A percentile compares a stretch with the other conserved stretches of the same genome.
These are phyloP conservation scores for Sphaeridia pumilis DNA, from an alignment of 2,888 invertebrate genomes.

Conservation along the genomic window DNA sequence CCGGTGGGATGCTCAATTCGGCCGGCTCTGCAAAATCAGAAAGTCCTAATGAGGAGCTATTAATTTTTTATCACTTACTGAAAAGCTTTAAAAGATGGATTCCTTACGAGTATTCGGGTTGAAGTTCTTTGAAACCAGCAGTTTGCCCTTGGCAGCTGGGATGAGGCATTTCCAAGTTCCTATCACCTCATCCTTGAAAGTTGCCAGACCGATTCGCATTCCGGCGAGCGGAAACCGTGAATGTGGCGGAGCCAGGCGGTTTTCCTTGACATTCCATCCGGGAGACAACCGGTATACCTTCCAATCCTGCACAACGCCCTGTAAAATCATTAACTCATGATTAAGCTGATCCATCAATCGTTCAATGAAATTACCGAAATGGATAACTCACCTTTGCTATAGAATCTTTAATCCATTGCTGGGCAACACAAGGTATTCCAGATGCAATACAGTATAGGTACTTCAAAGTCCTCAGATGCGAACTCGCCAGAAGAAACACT, in stretches of 20 bases:
- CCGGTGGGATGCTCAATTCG: conserved; percentile 4
- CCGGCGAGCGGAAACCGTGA: conserved; percentile 4
- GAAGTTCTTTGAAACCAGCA: conserved; percentile 7
- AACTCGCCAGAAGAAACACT: conserved; percentile 10
- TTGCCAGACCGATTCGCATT: conserved; percentile 8
- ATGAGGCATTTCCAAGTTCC: conserved; percentile 5
- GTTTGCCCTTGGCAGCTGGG: conserved; percentile 9
- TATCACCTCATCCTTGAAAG: conserved; percentile 7
- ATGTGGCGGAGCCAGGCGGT: background rate
- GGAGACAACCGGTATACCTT: background rate
- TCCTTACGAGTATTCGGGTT: conserved; percentile 6
- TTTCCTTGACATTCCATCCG: conserved; percentile 4
- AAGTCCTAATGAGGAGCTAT: no score
- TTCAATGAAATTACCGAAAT: no score
- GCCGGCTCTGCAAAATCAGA: conserved; percentile 8
- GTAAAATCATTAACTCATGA: no score
- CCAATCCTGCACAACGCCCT: conserved; percentile 7
- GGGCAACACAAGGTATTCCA: conserved; percentile 12
- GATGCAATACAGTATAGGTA: conserved; percentile 10
- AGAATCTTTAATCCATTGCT: conserved; percentile 7
- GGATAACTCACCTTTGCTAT: conserved; percentile 1
- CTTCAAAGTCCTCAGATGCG: conserved; percentile 8
- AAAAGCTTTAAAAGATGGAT: background rate
- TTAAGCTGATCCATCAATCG: no score
- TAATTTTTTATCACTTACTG: no score